Evolutionary conservation across 2,797 vertebrate species (phyloP), one percentile per base, ranked within the genome.

Genomic region (Acanthurus lineatus): DNA sequence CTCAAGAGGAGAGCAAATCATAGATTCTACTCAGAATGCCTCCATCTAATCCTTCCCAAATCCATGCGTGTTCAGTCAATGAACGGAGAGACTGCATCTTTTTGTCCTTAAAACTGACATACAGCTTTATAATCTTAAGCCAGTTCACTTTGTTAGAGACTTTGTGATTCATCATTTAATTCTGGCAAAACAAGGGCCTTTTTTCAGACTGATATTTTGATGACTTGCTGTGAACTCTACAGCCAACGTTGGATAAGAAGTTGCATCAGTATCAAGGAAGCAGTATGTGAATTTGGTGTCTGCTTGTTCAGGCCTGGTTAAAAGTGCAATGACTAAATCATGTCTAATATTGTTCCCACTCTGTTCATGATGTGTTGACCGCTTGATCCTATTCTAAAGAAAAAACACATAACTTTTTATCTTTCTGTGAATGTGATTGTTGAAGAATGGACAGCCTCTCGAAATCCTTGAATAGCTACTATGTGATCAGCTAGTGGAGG

Each of bases 1-100:
- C 79, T 88, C 69, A 77, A 76, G 53, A 83, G 78, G 68, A 72
- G 73, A 91, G 91, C 91, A 91, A 90, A 93, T 92, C 90, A 91
- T 69, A 80, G 65, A 74, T 83, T 82, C 78, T 61, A 40, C 74
- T 78, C 61, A 69, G 65, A 87, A 86, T 90, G 28, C 63, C 69
- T 77, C 83, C 40, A 60, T 89, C 71, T 79, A 81, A 84, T 83
- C 69, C 57, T 45, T 65, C 87, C 20, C 73, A 81, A 81, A 86
- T 67, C 54, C 71, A 61, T 40, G 62, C 42, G 59, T 87, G 76
- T 86, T 73, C 25, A 77, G 61, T 75, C 58, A 61, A 52, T 72
- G 51, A 82, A 69, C 77, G 73, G 52, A 69, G 56, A 69, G n/a
- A 32, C 19, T 17, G n/a, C 25, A n/a, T 56, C 35, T 32, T 61